phyloP scores from a whole-genome alignment of 2,888 invertebrate genomes.

The Drosophila anomelani region DNA sequence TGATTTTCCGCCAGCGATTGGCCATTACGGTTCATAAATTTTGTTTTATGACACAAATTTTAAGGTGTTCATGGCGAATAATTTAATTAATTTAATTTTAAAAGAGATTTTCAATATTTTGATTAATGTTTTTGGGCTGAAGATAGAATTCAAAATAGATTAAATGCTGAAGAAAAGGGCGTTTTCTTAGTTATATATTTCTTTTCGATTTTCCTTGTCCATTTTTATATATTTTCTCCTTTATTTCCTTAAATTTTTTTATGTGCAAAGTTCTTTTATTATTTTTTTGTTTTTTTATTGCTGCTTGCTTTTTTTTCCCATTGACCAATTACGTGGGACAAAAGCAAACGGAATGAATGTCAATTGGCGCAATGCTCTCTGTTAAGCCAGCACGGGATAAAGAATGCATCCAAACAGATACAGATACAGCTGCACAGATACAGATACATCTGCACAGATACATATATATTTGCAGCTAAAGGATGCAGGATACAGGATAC shows the following conservation, averaged over 20 bases:
- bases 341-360: slow-evolving; percentile 55
- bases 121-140: background rate
- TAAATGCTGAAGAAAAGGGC: background rate
- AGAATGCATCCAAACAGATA: slow-evolving; percentile 27
- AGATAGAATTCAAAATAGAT: background rate
- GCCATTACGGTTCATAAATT: background rate
- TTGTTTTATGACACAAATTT: background rate
- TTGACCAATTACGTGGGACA: slow-evolving; percentile 58
- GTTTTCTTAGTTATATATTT: background rate
- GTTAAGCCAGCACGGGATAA: slow-evolving; percentile 21
- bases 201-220: background rate
- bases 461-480: background rate
- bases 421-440: slow-evolving; percentile 2
- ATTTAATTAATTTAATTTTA: background rate
- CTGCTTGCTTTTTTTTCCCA: slow-evolving; percentile 8
- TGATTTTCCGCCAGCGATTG: slow-evolving; percentile 16
- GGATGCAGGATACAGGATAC: background rate
- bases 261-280: background rate
- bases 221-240: background rate
- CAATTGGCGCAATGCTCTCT: slow-evolving; percentile 47
- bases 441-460: background rate
- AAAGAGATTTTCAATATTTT: background rate
- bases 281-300: background rate
- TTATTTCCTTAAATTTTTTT: background rate
- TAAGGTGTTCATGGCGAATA: background rate